These are phyloP conservation scores for Magallana gigas DNA, from an alignment of 1,140 invertebrate species.

Conservation along the genomic window DNA sequence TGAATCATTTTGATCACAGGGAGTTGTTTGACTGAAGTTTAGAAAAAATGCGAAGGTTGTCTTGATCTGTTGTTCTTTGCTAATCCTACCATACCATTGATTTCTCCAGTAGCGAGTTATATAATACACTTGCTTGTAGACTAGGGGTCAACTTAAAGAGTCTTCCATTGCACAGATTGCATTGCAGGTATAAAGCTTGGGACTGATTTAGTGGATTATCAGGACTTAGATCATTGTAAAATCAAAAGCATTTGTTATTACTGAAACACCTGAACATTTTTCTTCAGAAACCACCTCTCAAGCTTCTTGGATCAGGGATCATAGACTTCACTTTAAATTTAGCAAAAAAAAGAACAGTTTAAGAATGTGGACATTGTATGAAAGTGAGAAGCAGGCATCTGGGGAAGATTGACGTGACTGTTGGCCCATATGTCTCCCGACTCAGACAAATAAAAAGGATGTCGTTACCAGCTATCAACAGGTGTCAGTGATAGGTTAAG, in stretches of 20 bases:
- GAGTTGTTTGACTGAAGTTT: neutral
- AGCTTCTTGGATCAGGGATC: constrained; percentile 24
- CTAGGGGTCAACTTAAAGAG: neutral
- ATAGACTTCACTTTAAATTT: neutral
- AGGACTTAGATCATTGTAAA: constrained; percentile 8
- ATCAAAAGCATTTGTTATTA: constrained; percentile 13
- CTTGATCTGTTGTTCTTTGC: neutral
- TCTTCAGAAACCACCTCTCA: neutral
- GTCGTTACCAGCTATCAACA: neutral
- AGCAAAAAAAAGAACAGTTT: neutral
- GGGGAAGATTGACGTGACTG: constrained; percentile 22
- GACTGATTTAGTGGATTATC: neutral
- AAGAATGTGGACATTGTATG: neutral
- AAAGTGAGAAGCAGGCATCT: constrained; percentile 18
- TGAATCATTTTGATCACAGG: constrained; percentile 18
- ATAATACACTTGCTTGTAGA: neutral
- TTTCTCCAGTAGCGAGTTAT: neutral
- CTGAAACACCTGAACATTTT: constrained; percentile 2
- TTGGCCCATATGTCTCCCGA: constrained; percentile 1
- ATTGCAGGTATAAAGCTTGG: neutral
- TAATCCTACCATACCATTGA: constrained; percentile 10
- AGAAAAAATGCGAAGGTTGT: neutral
- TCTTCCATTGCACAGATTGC: constrained; percentile 1
- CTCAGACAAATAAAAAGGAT: neutral
- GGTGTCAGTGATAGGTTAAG: constrained; percentile 13